Evolutionary conservation across 1,140 invertebrate species (phyloP), one percentile per base, ranked within the genome.

Genomic region (Lucilia cuprina): DNA sequence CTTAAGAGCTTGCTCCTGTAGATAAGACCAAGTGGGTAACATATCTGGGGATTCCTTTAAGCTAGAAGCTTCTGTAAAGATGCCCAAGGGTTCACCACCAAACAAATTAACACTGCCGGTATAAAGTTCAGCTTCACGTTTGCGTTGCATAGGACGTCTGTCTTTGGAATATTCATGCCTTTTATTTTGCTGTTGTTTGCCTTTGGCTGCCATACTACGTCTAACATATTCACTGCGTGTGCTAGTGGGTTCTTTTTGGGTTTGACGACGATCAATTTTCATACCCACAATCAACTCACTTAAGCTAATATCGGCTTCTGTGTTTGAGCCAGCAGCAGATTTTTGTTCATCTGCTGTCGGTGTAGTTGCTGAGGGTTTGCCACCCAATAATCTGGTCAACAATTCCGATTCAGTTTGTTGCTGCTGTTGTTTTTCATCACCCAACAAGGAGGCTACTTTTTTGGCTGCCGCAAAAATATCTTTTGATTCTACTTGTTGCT

Each of bases 351-450:
- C n/a, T 41, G n/a, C 17, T 14, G 13, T 30, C 92, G 88, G 90
- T 70, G 91, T 87, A 83, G 87, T 89, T 75, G 91, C 91, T 7
- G 91, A 90, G 13, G 87, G 87, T 82, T 91, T 92, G 85, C 93
- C 92, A 5, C 91, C 92, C 55, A 94, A 91, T 9, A 96, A 91
- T 91, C 95, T 95, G 30, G 94, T 92, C 55, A 97, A 89, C n/a
- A 97, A 90, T 88, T 97, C 95, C 9, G 94, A 93, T 91, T 96
- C 94, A 5, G 94, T 95, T 92, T 95, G 92, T 87, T 94, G 92
- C 87, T 94, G 92, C 87, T 94, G 92, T 2, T 92, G 91, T 87
- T 93, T 92, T 13, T 92, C 91, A 91, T 96, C 93, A 13, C 94
- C 94, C 83, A 94, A 93, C 19, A 96, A 87, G 21, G 89, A 91